Evolutionary conservation across 2,888 invertebrate genomes (phyloP).

Genomic region (Acholoe squamosa): DNA sequence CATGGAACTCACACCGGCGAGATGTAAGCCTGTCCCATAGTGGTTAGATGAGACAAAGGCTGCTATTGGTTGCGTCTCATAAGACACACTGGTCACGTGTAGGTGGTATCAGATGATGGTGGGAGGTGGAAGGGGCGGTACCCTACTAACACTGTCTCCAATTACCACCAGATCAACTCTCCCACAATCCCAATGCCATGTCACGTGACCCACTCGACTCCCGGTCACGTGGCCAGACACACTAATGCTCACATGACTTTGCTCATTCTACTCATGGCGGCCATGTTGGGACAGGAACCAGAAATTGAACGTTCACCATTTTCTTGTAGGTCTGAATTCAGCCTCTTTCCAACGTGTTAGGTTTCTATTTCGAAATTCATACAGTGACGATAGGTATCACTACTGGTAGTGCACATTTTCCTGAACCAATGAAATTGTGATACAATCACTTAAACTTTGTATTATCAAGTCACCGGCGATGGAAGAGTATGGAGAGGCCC

Average conservation of each 20-base stretch:
- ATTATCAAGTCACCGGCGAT: neutral
- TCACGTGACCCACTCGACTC: neutral
- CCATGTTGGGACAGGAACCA: neutral
- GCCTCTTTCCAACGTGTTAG: too few species aligned
- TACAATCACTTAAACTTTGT: too few species aligned
- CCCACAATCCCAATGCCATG: neutral
- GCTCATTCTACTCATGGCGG: neutral
- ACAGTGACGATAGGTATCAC: too few species aligned
- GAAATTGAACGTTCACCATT: slow-evolving; percentile 23
- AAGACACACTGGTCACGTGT: slow-evolving; percentile 29
- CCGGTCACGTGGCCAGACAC: neutral
- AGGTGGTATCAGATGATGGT: neutral
- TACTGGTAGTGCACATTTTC: too few species aligned
- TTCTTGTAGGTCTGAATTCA: too few species aligned
- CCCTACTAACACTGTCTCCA: neutral
- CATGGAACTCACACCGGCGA: neutral
- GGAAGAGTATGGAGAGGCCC: neutral
- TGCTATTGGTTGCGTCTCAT: slow-evolving; percentile 11
- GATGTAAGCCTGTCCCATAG: neutral
- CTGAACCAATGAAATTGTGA: too few species aligned
- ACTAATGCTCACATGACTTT: slow-evolving; percentile 29
- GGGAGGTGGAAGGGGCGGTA: neutral
- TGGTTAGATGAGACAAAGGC: slow-evolving; percentile 37
- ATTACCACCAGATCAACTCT: slow-evolving; percentile 40
- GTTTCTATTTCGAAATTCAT: too few species aligned